Conservation (phyloP, 23 tunicate genomes). For the Diplosoma virens region DNA sequence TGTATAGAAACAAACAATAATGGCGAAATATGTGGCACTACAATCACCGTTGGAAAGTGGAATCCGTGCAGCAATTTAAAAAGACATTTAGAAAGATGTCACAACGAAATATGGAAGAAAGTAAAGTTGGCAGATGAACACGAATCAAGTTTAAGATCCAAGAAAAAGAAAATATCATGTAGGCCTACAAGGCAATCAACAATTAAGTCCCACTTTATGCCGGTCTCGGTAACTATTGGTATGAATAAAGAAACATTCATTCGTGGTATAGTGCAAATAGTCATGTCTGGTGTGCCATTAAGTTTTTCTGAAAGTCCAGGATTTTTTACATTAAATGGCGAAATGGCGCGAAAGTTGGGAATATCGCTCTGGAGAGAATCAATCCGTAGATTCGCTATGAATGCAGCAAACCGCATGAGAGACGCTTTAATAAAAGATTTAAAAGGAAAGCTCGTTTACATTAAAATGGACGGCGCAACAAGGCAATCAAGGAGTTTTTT, state of each 20-base stretch:
- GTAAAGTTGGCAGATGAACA: conserved; percentile 19
- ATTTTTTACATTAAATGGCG: background rate
- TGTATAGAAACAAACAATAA: background rate
- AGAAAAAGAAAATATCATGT: background rate
- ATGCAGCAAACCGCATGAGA: background rate
- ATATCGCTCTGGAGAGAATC: background rate
- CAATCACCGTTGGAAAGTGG: background rate
- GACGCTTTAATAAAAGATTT: background rate
- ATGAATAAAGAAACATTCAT: background rate
- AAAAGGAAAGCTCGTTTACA: background rate
- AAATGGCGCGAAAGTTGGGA: background rate
- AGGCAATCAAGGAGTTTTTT: background rate
- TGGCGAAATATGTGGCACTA: background rate
- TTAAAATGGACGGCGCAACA: background rate
- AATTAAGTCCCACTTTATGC: background rate
- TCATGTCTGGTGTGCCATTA: background rate
- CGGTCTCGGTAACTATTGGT: background rate
- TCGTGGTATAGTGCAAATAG: background rate
- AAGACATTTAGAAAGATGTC: conserved; percentile 1
- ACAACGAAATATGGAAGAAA: background rate
- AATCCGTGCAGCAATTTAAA: conserved; percentile 20
- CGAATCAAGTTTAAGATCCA: background rate
- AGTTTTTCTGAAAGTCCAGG: background rate
- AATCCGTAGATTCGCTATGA: background rate
- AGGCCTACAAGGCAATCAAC: background rate